Evolutionary conservation across 1,140 invertebrate genomes (phyloP).

Genomic region (Tachypleus tridentatus): DNA sequence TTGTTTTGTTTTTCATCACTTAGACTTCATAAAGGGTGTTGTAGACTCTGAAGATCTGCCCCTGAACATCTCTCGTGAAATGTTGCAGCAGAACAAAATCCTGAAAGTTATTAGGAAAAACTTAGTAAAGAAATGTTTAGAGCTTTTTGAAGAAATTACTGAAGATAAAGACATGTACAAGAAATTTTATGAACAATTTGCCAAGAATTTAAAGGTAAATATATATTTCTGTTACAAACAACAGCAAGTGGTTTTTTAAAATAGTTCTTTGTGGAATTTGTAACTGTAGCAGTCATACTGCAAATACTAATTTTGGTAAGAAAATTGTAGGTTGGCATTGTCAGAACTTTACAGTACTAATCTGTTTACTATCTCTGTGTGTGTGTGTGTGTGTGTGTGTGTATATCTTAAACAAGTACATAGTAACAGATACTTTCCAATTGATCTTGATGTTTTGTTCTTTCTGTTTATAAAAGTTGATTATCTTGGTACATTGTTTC

Average conservation of each 20-base stretch:
- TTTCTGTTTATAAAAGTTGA: neutral
- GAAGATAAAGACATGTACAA: conserved; percentile 97
- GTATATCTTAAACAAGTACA: too few species aligned
- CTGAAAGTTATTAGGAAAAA: conserved; percentile 97
- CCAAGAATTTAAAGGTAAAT: conserved; percentile 78
- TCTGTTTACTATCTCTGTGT: too few species aligned
- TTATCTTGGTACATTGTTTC: neutral
- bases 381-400: too few species aligned
- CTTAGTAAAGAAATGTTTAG: conserved; percentile 94
- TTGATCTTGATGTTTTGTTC: too few species aligned
- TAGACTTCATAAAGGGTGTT: conserved; percentile 85
- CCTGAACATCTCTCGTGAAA: conserved; percentile 96
- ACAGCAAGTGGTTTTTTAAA: too few species aligned
- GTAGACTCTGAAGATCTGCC: conserved; percentile 97
- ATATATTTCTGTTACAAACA: too few species aligned
- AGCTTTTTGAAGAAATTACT: conserved; percentile 86
- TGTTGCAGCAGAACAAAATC: conserved; percentile 98
- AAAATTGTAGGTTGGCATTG: too few species aligned
- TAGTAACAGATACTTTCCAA: too few species aligned
- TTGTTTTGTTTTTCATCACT: conserved; percentile 13
- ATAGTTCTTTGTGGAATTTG: too few species aligned
- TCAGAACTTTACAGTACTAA: too few species aligned
- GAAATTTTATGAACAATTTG: conserved; percentile 98
- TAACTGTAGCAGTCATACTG: neutral
- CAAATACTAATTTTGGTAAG: neutral